Evolutionary conservation across 2,888 invertebrate species (phyloP).

Genomic region (Pteria penguin): DNA sequence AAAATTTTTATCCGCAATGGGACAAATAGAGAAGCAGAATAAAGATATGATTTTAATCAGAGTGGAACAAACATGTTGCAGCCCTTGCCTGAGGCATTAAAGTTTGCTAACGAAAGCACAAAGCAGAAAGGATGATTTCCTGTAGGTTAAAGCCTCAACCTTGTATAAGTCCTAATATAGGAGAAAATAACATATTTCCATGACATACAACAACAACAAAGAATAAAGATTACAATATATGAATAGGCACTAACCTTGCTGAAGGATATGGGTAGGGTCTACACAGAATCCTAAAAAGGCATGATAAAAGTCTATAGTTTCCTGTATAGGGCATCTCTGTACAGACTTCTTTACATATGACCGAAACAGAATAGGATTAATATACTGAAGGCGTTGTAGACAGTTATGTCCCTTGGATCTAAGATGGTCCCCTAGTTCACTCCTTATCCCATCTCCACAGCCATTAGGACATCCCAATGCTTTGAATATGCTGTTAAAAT

Average conservation of each 20-base stretch:
- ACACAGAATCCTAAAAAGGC: slow-evolving; percentile 97
- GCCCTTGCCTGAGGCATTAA: too few relatives aligned
- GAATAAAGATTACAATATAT: too few relatives aligned
- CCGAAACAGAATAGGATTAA: slow-evolving; percentile 85
- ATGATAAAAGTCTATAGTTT: slow-evolving; percentile 95
- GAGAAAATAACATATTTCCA: too few relatives aligned
- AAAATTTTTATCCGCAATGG: too few relatives aligned
- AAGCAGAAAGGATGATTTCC: too few relatives aligned
- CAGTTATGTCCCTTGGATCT: slow-evolving; percentile 90
- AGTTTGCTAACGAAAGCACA: not conserved
- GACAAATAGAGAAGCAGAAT: too few relatives aligned
- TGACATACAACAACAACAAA: too few relatives aligned
- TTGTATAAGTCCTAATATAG: too few relatives aligned
- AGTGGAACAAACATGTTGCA: too few relatives aligned
- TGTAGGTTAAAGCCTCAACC: too few relatives aligned
- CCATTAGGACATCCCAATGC: slow-evolving; percentile 97
- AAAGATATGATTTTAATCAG: too few relatives aligned
- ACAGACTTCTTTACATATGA: slow-evolving; percentile 88
- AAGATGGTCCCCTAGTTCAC: slow-evolving; percentile 81
- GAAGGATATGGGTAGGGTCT: slow-evolving; percentile 84
- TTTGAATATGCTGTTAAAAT: slow-evolving; percentile 86
- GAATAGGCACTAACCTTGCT: slow-evolving; percentile 68
- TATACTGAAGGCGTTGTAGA: slow-evolving; percentile 87
- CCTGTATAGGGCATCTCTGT: slow-evolving; percentile 85
- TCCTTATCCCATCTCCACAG: slow-evolving; percentile 86